phyloP scores from a whole-genome alignment of 1,140 invertebrate genomes.

The Drosophila lini region DNA sequence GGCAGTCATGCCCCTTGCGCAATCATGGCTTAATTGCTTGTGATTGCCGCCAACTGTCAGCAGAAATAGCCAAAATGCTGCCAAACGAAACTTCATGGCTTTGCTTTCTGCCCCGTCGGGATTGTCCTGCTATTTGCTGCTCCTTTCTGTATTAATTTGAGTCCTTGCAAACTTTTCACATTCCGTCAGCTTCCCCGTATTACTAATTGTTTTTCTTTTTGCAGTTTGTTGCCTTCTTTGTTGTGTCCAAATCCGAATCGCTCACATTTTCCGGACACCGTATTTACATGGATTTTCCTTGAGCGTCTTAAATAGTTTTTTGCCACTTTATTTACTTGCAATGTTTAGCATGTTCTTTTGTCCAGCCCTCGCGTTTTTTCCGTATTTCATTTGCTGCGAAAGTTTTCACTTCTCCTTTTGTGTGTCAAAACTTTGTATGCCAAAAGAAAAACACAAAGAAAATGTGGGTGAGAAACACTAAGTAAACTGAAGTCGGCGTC shows the following conservation, averaged over 20 bases:
- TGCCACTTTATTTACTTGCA: constrained; percentile 64
- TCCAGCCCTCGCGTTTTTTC: constrained; percentile 23
- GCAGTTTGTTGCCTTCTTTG: constrained; percentile 41
- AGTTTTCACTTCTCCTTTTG: constrained; percentile 27
- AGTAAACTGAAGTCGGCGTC: constrained; percentile 20
- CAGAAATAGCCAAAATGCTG: constrained; percentile 76
- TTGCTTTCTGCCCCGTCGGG: constrained; percentile 8
- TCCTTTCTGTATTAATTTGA: constrained; percentile 65
- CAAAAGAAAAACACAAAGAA: constrained; percentile 31
- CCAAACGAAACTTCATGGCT: constrained; percentile 74
- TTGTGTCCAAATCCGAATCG: constrained; percentile 35
- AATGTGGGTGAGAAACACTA: constrained; percentile 41
- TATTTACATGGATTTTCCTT: constrained; percentile 43
- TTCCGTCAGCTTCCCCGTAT: constrained; percentile 43
- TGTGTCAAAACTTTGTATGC: constrained; percentile 22
- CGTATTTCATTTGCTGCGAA: constrained; percentile 57
- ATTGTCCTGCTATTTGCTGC: constrained; percentile 1
- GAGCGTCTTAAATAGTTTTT: constrained; percentile 52
- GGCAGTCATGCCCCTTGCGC: constrained; percentile 26
- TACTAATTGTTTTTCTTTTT: constrained; percentile 62
- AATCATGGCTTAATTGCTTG: constrained; percentile 67
- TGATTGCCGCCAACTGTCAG: constrained; percentile 74
- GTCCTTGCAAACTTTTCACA: constrained; percentile 64
- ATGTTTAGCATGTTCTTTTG: constrained; percentile 54
- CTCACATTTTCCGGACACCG: constrained; percentile 57